Evolutionary conservation across 2,797 vertebrate species (phyloP).

Genomic region (Enteromius paludinosus): DNA sequence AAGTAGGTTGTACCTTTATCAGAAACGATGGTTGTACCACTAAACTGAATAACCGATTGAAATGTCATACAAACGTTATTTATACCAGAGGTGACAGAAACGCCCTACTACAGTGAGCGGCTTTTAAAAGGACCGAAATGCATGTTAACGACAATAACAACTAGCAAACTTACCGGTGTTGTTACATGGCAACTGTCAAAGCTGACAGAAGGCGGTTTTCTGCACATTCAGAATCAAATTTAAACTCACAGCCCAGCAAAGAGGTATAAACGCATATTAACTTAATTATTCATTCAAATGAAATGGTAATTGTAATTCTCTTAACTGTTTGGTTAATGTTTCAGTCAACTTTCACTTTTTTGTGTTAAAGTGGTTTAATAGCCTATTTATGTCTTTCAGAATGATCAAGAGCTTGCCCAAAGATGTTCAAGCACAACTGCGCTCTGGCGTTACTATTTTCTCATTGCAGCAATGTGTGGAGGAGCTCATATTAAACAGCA

Average conservation of each 20-base stretch:
- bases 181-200: constrained; percentile 13
- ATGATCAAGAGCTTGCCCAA: constrained; percentile 88
- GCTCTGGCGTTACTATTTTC: constrained; percentile 87
- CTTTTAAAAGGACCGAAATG: background rate
- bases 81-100: background rate
- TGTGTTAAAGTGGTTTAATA: background rate
- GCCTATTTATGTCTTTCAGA: constrained; percentile 49
- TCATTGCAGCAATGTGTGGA: constrained; percentile 92
- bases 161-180: background rate
- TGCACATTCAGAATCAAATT: background rate
- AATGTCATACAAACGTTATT: background rate
- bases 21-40: background rate
- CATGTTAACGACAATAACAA: background rate
- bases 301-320: background rate
- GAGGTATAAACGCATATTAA: background rate
- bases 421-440: constrained; percentile 85
- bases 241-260: background rate
- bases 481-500: constrained; percentile 91
- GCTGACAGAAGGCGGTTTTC: background rate
- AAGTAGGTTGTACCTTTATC: background rate
- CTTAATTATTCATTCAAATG: background rate
- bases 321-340: background rate
- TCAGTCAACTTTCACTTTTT: background rate
- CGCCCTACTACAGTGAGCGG: background rate
- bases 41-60: background rate